These are phyloP conservation scores for Tyto alba DNA, from an alignment of 2,113 vertebrate genomes.

Conservation along the genomic window DNA sequence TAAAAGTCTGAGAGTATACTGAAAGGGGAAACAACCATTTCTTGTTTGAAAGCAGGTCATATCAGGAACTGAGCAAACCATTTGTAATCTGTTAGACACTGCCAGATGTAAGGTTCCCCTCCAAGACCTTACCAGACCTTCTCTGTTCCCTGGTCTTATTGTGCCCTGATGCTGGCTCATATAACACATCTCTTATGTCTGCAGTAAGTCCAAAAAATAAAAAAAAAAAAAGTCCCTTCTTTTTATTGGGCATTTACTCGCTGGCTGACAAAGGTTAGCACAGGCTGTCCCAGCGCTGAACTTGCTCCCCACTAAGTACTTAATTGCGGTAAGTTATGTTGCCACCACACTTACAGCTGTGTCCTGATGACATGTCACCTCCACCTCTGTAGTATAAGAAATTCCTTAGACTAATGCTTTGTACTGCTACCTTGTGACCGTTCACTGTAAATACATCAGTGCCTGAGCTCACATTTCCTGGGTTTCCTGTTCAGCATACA, in stretches of 20 bases:
- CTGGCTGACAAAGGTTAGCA: background rate
- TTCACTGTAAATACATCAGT: background rate
- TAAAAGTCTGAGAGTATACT: background rate
- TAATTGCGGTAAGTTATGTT: background rate
- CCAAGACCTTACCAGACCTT: background rate
- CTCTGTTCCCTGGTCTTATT: background rate
- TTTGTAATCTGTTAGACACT: background rate
- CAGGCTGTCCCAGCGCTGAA: background rate
- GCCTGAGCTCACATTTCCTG: background rate
- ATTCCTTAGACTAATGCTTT: background rate
- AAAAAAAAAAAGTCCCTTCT: background rate
- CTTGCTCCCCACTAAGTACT: background rate
- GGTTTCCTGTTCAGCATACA: background rate
- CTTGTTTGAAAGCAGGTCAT: background rate
- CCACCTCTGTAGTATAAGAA: background rate
- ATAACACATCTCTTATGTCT: background rate
- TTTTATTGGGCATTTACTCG: background rate
- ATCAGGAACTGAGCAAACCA: background rate
- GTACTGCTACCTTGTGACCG: slow-evolving; percentile 30
- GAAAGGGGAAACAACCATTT: background rate
- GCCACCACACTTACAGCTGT: background rate
- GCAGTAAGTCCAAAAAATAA: background rate
- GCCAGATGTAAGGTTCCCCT: background rate
- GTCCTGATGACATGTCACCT: background rate
- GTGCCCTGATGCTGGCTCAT: background rate